Evolutionary conservation across 2,888 invertebrate species (phyloP).

Genomic region (Lasioglossum zephyrum): DNA sequence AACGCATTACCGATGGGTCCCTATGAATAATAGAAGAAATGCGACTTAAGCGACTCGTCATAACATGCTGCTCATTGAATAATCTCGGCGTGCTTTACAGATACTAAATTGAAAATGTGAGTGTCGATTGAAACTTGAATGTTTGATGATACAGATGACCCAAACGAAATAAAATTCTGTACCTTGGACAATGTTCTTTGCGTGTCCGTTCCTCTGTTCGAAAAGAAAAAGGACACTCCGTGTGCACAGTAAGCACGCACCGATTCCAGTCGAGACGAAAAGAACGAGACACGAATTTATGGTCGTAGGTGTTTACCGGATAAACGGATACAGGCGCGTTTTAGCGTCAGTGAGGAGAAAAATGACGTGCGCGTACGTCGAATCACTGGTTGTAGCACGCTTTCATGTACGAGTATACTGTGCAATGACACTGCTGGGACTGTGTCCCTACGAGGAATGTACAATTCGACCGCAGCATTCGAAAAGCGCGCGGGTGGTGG

Average conservation of each 20-base stretch:
- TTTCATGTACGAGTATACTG: conserved; percentile 51
- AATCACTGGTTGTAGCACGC: conserved; percentile 33
- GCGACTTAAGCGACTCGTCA: neutral
- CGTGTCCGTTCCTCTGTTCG: neutral
- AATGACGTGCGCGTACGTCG: conserved; percentile 22
- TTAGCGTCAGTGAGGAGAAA: neutral
- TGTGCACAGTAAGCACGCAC: conserved; percentile 41
- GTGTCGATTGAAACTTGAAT: neutral
- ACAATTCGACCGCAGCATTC: conserved; percentile 60
- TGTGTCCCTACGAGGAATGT: conserved; percentile 57
- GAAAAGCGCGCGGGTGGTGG: conserved; percentile 72
- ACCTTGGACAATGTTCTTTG: conserved; percentile 17
- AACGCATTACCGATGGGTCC: neutral
- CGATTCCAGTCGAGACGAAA: conserved; percentile 1
- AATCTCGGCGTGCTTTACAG: neutral
- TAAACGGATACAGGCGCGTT: conserved; percentile 26
- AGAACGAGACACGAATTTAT: conserved; percentile 2
- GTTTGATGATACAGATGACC: neutral
- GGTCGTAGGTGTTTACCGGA: neutral
- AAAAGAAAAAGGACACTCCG: conserved; percentile 26
- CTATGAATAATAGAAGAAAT: neutral
- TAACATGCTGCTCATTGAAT: neutral
- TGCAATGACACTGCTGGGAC: conserved; percentile 70
- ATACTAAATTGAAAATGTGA: neutral
- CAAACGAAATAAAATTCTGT: neutral